Percentiles rank a stretch among this genome's conserved stretches.
Evolutionary conservation across 2,888 invertebrate genomes (phyloP).

Genomic region (Labia minor): DNA sequence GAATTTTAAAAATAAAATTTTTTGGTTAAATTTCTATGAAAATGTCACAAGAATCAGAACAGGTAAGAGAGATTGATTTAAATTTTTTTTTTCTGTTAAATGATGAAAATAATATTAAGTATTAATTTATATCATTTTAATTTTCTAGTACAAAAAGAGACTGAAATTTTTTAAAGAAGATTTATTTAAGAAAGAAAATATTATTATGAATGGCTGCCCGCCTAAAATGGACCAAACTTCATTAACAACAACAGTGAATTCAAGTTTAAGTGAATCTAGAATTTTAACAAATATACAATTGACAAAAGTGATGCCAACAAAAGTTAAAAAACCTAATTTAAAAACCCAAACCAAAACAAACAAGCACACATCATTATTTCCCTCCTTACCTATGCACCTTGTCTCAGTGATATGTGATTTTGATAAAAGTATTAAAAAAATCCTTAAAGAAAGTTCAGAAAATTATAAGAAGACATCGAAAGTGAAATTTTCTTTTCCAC

Average conservation of each 20-base stretch:
- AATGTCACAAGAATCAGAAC: constrained; percentile 2
- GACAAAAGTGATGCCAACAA: neutral
- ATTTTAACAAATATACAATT: neutral
- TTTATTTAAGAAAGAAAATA: constrained; percentile 6
- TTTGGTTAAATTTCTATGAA: neutral
- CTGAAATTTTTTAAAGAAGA: constrained; percentile 13
- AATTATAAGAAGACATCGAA: neutral
- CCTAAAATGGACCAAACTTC: neutral
- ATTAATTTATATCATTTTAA: neutral
- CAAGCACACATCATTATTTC: neutral
- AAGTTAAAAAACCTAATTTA: neutral
- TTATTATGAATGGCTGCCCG: neutral
- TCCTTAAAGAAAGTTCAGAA: neutral
- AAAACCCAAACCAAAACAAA: too few relatives aligned
- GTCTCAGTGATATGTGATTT: neutral
- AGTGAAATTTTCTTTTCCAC: neutral
- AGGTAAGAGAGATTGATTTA: too few relatives aligned
- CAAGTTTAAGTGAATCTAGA: neutral
- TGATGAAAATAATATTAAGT: neutral
- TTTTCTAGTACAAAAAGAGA: neutral
- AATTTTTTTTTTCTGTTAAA: neutral
- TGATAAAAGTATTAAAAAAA: constrained; percentile 2
- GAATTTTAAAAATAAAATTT: neutral
- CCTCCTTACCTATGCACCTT: neutral
- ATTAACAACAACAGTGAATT: neutral